Evolutionary conservation across 2,797 vertebrate species (phyloP), one percentile per base, ranked within the genome.

Genomic region (Ceryle rudis): DNA sequence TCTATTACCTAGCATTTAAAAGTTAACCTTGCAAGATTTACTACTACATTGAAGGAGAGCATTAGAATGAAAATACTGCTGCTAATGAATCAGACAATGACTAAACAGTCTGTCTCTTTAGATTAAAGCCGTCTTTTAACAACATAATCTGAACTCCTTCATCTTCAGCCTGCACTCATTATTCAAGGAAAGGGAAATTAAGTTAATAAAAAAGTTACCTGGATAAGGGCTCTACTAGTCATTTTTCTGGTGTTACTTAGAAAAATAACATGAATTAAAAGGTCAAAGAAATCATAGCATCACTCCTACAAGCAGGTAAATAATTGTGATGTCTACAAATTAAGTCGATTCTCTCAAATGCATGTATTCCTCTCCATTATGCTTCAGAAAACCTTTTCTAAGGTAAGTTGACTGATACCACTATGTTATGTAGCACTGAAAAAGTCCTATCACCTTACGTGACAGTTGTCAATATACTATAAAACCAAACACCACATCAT

Each of bases 21-120:
- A 95, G 66, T 81, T 86, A 87, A 88, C 26, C 62, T 93, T 72
- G 11, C 60, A 47, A 61, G 78, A 94, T 95, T 93, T 95, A 71
- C 31, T 84, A 5, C 69, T 77, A 55, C 67, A 46, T 39, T 57
- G 49, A 37, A 95, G 33, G 57, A 81, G 37, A 14, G 46, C 47
- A 73, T 46, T 52, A 72, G 78, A 88, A 94, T 80, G 73, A 71
- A 93, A 90, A 84, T 82, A 64, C 10, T 81, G 31, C 47, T 89
- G 62, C 28, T 93, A 69, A 84, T 88, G 67, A 97, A 88, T 93
- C 4, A 61, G 35, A 81, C 19, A 60, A 89, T 70, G 90, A 91
- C 80, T 96, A 93, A 96, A 87, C 87, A 73, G 14, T 85, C 47
- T 66, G 70, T 33, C 81, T 69, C 80, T 91, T 28, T 77, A 42